Evolutionary conservation across 2,797 vertebrate genomes (phyloP).

Genomic region (Falco novaeseelandiae): DNA sequence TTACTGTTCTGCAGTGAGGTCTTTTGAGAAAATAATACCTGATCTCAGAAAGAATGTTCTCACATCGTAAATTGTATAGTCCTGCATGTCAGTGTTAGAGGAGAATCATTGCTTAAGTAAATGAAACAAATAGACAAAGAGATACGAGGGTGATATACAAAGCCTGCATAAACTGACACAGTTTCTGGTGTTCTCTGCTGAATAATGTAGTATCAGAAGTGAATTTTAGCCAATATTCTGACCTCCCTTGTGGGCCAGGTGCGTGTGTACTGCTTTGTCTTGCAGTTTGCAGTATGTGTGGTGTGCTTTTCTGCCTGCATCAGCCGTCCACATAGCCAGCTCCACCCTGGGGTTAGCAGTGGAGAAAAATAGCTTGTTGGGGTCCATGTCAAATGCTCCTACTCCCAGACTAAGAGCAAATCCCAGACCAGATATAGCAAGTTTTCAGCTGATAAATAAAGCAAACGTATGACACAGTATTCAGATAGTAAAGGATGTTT

Average conservation of each 20-base stretch:
- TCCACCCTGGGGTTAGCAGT: neutral
- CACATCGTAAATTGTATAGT: neutral
- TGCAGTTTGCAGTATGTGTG: neutral
- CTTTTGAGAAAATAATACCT: neutral
- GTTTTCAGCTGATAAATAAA: neutral
- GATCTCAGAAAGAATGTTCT: neutral
- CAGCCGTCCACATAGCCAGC: neutral
- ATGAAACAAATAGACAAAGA: neutral
- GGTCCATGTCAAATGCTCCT: neutral
- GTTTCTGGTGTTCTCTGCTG: neutral
- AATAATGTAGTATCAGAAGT: neutral
- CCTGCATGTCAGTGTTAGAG: neutral
- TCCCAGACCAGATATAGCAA: neutral
- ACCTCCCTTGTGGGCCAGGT: neutral
- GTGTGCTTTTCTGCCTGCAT: neutral
- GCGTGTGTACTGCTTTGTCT: rapidly evolving
- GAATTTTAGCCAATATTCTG: neutral
- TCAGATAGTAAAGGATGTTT: neutral
- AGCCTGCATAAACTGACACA: neutral
- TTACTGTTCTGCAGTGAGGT: neutral
- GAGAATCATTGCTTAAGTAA: neutral
- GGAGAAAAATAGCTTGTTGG: neutral
- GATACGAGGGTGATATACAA: neutral
- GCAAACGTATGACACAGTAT: neutral
- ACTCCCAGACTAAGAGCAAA: neutral